These are phyloP conservation scores for Cephus nigrinus DNA, from an alignment of 2,888 invertebrate genomes.

Conservation along the genomic window DNA sequence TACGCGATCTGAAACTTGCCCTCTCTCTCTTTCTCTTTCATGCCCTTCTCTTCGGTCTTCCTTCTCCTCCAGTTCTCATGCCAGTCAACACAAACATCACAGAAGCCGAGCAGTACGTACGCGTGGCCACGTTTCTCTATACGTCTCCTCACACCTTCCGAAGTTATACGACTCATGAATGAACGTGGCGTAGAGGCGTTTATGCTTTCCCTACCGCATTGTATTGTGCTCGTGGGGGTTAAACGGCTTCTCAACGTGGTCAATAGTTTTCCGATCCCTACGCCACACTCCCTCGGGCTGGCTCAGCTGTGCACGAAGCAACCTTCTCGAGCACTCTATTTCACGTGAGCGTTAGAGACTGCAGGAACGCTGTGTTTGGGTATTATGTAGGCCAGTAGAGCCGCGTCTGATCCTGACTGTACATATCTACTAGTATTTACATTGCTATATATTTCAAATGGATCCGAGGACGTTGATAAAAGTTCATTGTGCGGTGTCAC, in stretches of 20 bases:
- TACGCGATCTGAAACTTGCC: background rate
- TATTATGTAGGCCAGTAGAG: background rate
- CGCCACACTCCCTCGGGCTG: slow-evolving; percentile 23
- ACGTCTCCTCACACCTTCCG: slow-evolving; percentile 39
- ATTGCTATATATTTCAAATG: no score
- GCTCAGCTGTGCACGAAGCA: background rate
- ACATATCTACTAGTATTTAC: background rate
- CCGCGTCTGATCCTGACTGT: background rate
- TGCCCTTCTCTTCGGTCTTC: slow-evolving; percentile 5
- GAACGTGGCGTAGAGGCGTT: slow-evolving; percentile 50
- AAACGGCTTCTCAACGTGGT: slow-evolving; percentile 54
- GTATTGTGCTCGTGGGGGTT: slow-evolving; percentile 46
- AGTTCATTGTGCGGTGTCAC: background rate
- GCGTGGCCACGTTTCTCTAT: slow-evolving; percentile 27
- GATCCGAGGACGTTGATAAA: no score
- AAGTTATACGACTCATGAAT: slow-evolving; percentile 51
- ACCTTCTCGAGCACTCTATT: background rate
- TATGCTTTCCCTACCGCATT: slow-evolving; percentile 50
- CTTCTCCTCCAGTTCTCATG: slow-evolving; percentile 5
- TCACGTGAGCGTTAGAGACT: background rate
- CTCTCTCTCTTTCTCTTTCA: slow-evolving; percentile 7
- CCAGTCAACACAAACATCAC: background rate
- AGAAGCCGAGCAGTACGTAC: background rate
- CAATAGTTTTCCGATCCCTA: slow-evolving; percentile 58
- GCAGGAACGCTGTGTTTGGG: background rate